Evolutionary conservation across 2,888 invertebrate genomes (phyloP).

Genomic region (Cheilosia scutellata): DNA sequence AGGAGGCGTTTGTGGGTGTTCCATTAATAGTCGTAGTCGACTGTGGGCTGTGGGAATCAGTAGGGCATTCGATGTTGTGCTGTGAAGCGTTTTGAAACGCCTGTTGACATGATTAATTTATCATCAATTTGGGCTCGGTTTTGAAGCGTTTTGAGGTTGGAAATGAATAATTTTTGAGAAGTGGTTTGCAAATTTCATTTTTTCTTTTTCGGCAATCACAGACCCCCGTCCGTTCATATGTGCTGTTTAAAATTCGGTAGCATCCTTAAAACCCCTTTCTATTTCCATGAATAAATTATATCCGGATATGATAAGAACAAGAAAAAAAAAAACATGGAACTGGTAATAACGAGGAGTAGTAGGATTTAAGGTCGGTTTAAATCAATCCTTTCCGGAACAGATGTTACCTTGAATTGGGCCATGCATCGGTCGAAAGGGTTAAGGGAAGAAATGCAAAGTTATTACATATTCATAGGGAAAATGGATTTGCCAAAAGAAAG

Average conservation of each 20-base stretch:
- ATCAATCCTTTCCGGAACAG: slow-evolving; percentile 67
- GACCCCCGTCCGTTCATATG: background rate
- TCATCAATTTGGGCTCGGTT: slow-evolving; percentile 63
- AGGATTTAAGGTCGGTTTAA: slow-evolving; percentile 40
- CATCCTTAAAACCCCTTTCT: slow-evolving; percentile 35
- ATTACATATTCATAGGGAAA: slow-evolving; percentile 68
- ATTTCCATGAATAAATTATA: slow-evolving; percentile 71
- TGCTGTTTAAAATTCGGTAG: slow-evolving; percentile 20
- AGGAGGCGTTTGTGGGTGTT: slow-evolving; percentile 55
- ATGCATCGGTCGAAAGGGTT: slow-evolving; percentile 7
- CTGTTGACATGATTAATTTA: slow-evolving; percentile 73
- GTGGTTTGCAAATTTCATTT: slow-evolving; percentile 23
- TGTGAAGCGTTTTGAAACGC: slow-evolving; percentile 36
- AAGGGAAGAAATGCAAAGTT: slow-evolving; percentile 42
- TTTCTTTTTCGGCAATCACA: background rate
- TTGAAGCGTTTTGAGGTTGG: slow-evolving; percentile 58
- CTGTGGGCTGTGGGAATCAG: slow-evolving; percentile 48
- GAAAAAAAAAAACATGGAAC: slow-evolving; percentile 29
- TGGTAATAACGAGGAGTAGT: slow-evolving; percentile 29
- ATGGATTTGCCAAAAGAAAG: slow-evolving; percentile 30
- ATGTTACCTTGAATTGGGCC: slow-evolving; percentile 53
- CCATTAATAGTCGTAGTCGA: slow-evolving; percentile 55
- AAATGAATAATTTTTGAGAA: slow-evolving; percentile 67
- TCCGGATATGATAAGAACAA: slow-evolving; percentile 12
- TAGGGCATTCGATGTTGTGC: slow-evolving; percentile 8